A percentile compares a stretch with the other conserved stretches of the same genome.
Evolutionary conservation across 2,113 vertebrate species (phyloP).

Genomic region (Stegastes partitus): DNA sequence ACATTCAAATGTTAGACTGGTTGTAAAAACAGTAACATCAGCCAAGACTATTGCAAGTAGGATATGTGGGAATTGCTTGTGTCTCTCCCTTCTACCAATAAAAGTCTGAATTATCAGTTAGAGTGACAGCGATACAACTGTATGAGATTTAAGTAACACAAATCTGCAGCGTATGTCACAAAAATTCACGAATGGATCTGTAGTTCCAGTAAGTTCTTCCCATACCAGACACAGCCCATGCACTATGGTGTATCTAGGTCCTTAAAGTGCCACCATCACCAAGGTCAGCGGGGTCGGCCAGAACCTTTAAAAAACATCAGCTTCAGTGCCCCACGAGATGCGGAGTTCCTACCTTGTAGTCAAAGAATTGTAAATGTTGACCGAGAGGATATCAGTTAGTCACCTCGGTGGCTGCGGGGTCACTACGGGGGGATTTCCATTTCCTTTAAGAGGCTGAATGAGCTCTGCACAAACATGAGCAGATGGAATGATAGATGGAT

Average conservation of each 20-base stretch:
- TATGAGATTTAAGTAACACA: background rate
- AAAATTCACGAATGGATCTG: background rate
- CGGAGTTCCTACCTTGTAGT: slow-evolving; percentile 78
- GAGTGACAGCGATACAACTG: background rate
- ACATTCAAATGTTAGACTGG: slow-evolving; percentile 1
- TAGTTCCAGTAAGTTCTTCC: slow-evolving; percentile 8
- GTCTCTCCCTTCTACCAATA: background rate
- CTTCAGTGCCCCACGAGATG: slow-evolving; percentile 59
- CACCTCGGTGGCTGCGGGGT: slow-evolving; percentile 75
- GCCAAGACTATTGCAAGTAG: background rate
- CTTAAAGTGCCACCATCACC: slow-evolving; percentile 42
- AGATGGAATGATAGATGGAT: slow-evolving; percentile 53
- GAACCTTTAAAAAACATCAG: slow-evolving; percentile 57
- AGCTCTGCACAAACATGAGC: slow-evolving; percentile 76
- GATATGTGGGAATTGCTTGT: background rate
- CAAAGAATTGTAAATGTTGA: slow-evolving; percentile 84
- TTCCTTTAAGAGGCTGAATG: slow-evolving; percentile 80
- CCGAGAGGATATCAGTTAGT: slow-evolving; percentile 83
- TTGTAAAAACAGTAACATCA: background rate
- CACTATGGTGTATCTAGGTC: background rate
- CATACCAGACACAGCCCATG: background rate
- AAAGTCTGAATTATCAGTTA: background rate
- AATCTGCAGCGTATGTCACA: background rate
- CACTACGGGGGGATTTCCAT: slow-evolving; percentile 76
- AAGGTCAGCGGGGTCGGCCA: slow-evolving; percentile 51